Evolutionary conservation across 2,113 vertebrate species (phyloP).

Genomic region (Pavo muticus): DNA sequence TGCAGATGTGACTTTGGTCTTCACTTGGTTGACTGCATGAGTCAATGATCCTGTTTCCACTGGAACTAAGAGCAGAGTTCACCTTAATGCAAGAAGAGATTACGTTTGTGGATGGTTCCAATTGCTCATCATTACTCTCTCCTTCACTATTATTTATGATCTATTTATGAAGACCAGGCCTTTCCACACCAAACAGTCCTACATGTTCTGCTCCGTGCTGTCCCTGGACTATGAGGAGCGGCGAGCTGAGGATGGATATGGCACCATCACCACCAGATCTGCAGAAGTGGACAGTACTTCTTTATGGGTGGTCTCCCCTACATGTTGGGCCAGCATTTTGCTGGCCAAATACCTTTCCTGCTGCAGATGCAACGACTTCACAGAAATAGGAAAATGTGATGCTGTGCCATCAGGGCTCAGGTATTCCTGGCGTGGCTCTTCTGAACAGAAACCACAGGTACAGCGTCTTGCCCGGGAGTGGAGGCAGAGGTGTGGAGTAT

Average conservation of each 20-base stretch:
- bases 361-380: not conserved
- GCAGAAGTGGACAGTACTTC: not conserved
- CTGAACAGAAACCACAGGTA: accelerated
- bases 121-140: not conserved
- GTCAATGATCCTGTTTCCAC: not conserved
- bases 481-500: not conserved
- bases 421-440: not conserved
- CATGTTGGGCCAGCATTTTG: not conserved
- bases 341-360: not conserved
- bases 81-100: not conserved
- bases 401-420: accelerated
- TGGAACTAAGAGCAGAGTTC: not conserved
- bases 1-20: not conserved
- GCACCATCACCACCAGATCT: not conserved
- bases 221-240: not conserved
- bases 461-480: not conserved
- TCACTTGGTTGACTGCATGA: not conserved
- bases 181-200: not conserved
- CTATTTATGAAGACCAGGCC: not conserved
- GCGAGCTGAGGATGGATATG: not conserved
- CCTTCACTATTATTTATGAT: not conserved
- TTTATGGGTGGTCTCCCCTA: not conserved
- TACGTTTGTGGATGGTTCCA: not conserved
- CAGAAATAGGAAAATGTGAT: not conserved
- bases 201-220: not conserved